Base-by-base conservation (phyloP, 2,888 invertebrate species). In the Scaptomyza reducta region DNA sequence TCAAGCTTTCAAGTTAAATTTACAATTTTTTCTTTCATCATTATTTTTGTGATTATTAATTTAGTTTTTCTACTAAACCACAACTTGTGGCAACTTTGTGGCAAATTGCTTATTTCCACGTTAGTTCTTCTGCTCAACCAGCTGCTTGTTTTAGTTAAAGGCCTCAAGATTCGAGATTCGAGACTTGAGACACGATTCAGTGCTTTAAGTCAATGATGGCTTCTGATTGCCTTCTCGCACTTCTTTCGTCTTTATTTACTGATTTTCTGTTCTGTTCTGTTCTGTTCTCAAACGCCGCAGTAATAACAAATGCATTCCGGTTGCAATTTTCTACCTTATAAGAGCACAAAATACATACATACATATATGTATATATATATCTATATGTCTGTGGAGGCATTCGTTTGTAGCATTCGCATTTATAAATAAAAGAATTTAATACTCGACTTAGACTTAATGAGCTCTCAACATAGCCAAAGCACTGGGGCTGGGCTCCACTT, bases 261-360 rank as follows among this genome's bases (percentile, higher is more conserved):
- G 38, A 54, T 63, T 71, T 53, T 62, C 47, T 49, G 42, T 62
- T 51, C 45, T 68, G 46, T 60, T 73, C 33, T 31, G 31, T 35
- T 42, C 54, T 56, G n/a, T n/a, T n/a, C n/a, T n/a, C n/a, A n/a
- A n/a, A n/a, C n/a, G n/a, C n/a, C n/a, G 67, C 63, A 13, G n/a
- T 66, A 60, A 75, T 41, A 73, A n/a, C 42, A 73, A 76, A 63
- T 71, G 65, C 78, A 88, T 83, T 85, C 84, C 76, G 78, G 76
- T 84, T 80, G 84, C 74, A 74, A 74, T 87, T 74, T 87, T 76
- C 84, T 74, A 46, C 88, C 88, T 68, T 84, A 79, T 82, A 82
- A 77, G 73, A 56, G 62, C 66, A 75, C 71, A 68, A 56, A 53
- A 49, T 56, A 53, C 56, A 70, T 31, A 49, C 47, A 60, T 25